phyloP scores from a whole-genome alignment of 2,797 vertebrate species.

The Ptychobarbus kaznakovi region DNA sequence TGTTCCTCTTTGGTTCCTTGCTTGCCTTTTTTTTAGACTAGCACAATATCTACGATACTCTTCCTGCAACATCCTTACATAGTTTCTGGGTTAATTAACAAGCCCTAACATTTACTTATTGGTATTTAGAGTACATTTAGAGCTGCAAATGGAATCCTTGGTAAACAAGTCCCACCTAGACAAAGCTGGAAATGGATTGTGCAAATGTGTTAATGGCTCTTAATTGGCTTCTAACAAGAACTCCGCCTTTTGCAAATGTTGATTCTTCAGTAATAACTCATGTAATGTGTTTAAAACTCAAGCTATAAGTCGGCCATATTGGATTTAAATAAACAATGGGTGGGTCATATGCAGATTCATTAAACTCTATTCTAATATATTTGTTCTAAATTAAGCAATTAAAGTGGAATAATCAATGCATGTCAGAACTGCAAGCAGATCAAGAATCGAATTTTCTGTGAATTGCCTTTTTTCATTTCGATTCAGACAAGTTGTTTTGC shows the following conservation, averaged over 20 bases:
- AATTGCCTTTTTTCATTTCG: background rate
- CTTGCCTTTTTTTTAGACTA: background rate
- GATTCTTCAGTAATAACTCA: background rate
- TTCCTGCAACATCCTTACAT: background rate
- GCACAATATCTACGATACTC: background rate
- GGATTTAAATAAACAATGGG: slow-evolving; percentile 18
- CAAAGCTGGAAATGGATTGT: background rate
- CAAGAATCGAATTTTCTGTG: background rate
- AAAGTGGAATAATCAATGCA: background rate
- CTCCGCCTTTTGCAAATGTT: slow-evolving; percentile 36
- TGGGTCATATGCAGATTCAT: background rate
- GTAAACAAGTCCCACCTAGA: slow-evolving; percentile 29
- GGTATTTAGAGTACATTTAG: background rate
- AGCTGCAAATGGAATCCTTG: background rate
- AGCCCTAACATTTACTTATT: background rate
- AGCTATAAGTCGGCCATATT: background rate
- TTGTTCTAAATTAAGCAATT: slow-evolving; percentile 16
- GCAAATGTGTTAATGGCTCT: slow-evolving; percentile 25
- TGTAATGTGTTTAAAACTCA: background rate
- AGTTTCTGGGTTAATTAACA: background rate
- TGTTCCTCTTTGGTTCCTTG: background rate
- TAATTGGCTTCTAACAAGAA: slow-evolving; percentile 16
- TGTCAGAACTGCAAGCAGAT: background rate
- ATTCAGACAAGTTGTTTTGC: background rate
- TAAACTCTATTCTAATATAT: background rate